Conservation (phyloP, 2,797 vertebrate species). For the Prunella strophiata region DNA sequence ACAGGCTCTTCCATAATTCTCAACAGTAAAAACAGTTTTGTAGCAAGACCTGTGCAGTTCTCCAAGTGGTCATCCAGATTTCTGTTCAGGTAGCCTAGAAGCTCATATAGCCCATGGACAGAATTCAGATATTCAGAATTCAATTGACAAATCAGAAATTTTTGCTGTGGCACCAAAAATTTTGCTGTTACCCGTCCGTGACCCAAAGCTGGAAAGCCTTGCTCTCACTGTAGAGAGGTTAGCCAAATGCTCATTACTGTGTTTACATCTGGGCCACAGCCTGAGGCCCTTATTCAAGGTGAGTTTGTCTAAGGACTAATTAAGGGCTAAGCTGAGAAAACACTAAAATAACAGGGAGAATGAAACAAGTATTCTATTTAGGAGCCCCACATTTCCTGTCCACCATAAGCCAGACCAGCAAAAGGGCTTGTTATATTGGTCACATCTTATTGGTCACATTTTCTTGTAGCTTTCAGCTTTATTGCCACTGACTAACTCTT, state of each 20-base stretch:
- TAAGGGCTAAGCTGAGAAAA: not conserved
- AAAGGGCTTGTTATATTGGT: not conserved
- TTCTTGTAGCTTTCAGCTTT: not conserved
- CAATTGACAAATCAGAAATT: not conserved
- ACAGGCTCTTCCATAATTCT: not conserved
- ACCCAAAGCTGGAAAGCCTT: not conserved
- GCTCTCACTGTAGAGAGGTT: not conserved
- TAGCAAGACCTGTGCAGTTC: not conserved
- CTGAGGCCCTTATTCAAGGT: not conserved
- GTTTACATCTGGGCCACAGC: not conserved
- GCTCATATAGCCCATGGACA: not conserved
- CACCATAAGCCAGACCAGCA: not conserved
- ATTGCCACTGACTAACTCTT: not conserved
- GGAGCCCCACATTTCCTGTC: not conserved
- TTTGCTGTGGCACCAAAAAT: not conserved
- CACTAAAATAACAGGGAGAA: not conserved
- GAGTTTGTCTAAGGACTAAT: not conserved
- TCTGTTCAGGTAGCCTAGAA: not conserved
- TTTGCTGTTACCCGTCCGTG: not conserved
- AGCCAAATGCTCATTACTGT: not conserved
- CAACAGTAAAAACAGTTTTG: not conserved
- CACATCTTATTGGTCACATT: not conserved
- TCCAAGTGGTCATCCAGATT: not conserved
- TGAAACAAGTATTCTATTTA: not conserved
- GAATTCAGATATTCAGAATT: not conserved